These are phyloP conservation scores for Ciconia maguari DNA, from an alignment of 2,113 vertebrate species.

Conservation along the genomic window DNA sequence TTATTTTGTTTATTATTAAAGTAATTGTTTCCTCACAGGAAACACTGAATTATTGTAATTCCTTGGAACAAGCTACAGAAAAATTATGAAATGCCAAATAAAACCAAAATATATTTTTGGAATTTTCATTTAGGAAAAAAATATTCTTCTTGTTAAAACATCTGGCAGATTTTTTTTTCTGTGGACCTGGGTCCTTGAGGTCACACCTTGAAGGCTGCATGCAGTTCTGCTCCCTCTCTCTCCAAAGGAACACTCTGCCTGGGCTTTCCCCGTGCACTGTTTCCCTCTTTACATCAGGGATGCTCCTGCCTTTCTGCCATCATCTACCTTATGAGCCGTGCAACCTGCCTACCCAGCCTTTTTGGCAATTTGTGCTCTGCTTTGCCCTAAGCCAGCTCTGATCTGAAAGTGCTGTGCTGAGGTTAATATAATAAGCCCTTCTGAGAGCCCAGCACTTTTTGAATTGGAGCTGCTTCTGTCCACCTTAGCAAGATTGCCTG, in stretches of 20 bases:
- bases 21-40: neutral
- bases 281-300: neutral
- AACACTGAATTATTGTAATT: neutral
- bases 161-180: neutral
- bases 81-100: neutral
- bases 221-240: neutral
- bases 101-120: neutral
- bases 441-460: neutral
- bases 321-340: fast-evolving
- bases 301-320: neutral
- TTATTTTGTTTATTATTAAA: neutral
- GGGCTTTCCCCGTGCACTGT: neutral
- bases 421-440: neutral
- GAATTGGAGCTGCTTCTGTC: neutral
- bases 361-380: neutral
- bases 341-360: neutral
- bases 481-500: neutral
- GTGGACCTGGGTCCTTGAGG: neutral
- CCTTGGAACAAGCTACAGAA: neutral
- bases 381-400: neutral
- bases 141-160: fast-evolving
- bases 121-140: neutral
- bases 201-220: neutral
- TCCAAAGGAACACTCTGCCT: neutral
- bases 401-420: neutral